Conservation (phyloP, 2,888 invertebrate species). For the Allolobophora icterica region DNA sequence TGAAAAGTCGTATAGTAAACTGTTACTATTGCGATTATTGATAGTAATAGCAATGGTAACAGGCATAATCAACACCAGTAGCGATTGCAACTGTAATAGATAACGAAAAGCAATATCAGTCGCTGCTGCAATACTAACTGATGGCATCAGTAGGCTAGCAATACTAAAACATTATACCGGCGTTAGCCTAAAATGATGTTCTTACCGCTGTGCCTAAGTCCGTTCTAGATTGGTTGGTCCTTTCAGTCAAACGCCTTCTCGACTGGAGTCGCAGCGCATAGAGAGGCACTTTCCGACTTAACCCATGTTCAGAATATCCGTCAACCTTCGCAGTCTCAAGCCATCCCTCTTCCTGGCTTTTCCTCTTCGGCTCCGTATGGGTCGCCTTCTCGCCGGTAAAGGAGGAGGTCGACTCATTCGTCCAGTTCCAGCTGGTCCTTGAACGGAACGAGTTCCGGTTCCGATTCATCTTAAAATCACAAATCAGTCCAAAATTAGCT, state of each 20-base stretch:
- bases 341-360: background rate
- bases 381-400: background rate
- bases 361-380: background rate
- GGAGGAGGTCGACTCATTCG: background rate
- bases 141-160: background rate
- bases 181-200: background rate
- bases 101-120: background rate
- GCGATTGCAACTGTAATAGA: background rate
- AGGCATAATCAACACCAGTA: background rate
- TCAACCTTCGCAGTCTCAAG: background rate
- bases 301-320: background rate
- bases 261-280: background rate
- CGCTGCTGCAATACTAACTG: background rate
- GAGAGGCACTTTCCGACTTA: background rate
- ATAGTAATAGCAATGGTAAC: background rate
- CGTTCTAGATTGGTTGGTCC: background rate
- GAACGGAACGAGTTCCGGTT: background rate
- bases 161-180: background rate
- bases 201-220: background rate
- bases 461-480: background rate
- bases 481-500: background rate
- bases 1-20: no score
- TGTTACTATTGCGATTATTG: background rate
- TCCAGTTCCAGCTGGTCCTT: background rate
- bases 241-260: background rate